Evolutionary conservation across 2,797 vertebrate genomes (phyloP).

Genomic region (Numenius phaeopus): DNA sequence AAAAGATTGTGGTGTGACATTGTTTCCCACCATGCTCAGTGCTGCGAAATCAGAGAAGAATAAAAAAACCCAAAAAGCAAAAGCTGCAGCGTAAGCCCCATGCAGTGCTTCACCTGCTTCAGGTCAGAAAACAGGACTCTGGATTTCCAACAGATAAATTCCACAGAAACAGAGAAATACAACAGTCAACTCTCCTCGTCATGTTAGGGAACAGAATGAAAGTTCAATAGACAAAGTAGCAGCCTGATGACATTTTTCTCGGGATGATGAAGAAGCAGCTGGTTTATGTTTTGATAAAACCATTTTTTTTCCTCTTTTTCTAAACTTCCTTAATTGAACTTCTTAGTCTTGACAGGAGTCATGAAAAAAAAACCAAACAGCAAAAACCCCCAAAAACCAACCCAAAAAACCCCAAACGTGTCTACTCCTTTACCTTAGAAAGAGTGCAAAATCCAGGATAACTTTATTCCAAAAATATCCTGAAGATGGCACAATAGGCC

Average conservation of each 20-base stretch:
- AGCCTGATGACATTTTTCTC: not conserved
- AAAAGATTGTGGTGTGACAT: not conserved
- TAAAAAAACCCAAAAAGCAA: not conserved
- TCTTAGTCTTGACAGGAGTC: not conserved
- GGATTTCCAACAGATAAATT: not conserved
- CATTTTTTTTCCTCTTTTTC: not conserved
- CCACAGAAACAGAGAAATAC: not conserved
- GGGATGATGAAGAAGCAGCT: not conserved
- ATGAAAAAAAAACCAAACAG: not conserved
- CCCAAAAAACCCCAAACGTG: too few species aligned
- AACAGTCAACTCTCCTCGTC: not conserved
- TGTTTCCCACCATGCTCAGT: not conserved
- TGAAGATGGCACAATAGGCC: constrained; percentile 83
- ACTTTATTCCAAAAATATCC: constrained; percentile 66
- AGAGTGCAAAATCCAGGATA: not conserved
- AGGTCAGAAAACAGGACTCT: not conserved
- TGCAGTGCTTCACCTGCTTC: not conserved
- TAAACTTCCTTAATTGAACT: not conserved
- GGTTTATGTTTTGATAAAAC: not conserved
- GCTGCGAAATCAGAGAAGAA: not conserved
- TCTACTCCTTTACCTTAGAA: not conserved
- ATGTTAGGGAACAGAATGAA: not conserved
- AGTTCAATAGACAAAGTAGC: not conserved
- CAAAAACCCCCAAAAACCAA: not conserved
- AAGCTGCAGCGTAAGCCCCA: not conserved